Evolutionary conservation across 2,888 invertebrate species (phyloP).

Genomic region (Aelia acuminata): DNA sequence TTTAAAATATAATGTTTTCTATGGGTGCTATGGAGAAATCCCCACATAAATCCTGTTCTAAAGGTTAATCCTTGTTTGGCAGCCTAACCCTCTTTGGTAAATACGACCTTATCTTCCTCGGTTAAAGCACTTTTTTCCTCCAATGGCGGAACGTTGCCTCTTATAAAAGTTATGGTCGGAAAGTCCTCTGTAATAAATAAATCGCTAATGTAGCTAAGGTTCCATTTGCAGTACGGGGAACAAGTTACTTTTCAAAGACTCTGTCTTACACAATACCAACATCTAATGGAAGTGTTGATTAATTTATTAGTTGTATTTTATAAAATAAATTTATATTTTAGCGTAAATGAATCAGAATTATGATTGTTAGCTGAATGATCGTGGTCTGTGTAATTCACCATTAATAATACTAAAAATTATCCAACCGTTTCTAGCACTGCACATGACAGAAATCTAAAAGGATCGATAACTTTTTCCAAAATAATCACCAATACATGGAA

Average conservation of each 20-base stretch:
- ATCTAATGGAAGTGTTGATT: background rate
- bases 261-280: background rate
- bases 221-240: background rate
- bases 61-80: slow-evolving; percentile 29
- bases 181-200: background rate
- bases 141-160: background rate
- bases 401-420: too few relatives aligned
- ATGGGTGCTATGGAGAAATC: background rate
- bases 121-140: background rate
- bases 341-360: too few relatives aligned
- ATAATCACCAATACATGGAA: too few relatives aligned
- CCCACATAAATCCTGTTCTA: background rate
- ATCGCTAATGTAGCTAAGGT: background rate
- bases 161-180: background rate
- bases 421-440: too few relatives aligned
- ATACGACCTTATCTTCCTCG: background rate
- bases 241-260: background rate
- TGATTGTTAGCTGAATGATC: background rate
- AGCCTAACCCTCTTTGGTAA: slow-evolving; percentile 20
- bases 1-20: background rate
- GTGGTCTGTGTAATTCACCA: too few relatives aligned
- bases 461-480: too few relatives aligned
- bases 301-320: background rate
- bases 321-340: too few relatives aligned
- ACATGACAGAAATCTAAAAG: too few relatives aligned